A percentile compares a stretch with the other conserved stretches of the same genome.
Conservation (phyloP, 2,113 vertebrate species). For the Anoplopoma fimbria region DNA sequence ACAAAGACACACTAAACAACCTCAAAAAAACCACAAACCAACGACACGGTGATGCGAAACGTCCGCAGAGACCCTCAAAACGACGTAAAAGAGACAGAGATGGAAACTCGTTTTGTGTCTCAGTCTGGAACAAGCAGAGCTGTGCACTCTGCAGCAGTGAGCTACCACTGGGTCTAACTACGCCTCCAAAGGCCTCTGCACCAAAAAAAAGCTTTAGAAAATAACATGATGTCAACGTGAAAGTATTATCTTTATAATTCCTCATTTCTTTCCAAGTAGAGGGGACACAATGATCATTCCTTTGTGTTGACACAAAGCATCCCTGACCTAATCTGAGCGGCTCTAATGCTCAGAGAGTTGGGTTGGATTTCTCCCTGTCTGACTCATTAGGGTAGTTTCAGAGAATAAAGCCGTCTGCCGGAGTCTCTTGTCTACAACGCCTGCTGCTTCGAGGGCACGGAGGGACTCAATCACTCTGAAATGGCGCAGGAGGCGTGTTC, state of each 20-base stretch:
- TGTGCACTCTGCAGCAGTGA: not conserved
- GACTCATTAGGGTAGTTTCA: not conserved
- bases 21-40: no score
- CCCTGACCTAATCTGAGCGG: not conserved
- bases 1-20: no score
- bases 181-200: not conserved
- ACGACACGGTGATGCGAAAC: no score
- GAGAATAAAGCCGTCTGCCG: constrained; percentile 6
- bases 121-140: not conserved
- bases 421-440: not conserved
- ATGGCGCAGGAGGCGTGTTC: constrained; percentile 36
- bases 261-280: not conserved
- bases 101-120: not conserved
- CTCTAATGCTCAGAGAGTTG: not conserved
- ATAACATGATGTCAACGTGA: not conserved
- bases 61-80: not conserved
- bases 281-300: no score
- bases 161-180: not conserved
- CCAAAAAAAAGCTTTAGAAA: not conserved
- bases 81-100: not conserved
- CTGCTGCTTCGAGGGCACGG: constrained; percentile 27
- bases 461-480: constrained; percentile 40
- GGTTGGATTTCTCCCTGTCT: not conserved
- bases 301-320: not conserved
- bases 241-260: not conserved